phyloP scores from a whole-genome alignment of 2,797 vertebrate species.

The Thamnophis elegans region DNA sequence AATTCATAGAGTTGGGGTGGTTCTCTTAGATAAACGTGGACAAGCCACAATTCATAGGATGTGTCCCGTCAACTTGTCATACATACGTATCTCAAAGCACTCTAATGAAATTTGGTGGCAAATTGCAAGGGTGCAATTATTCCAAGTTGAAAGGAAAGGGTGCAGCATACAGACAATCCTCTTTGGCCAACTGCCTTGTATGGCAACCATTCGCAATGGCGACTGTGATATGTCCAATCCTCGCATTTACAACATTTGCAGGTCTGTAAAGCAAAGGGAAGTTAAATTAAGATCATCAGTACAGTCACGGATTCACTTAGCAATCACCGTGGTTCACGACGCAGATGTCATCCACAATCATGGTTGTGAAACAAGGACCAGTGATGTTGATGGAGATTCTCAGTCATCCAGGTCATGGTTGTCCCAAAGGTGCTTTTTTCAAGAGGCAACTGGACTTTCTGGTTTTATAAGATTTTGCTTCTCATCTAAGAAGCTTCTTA shows the following conservation, averaged over 20 bases:
- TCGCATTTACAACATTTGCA: not conserved
- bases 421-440: not conserved
- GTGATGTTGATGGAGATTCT: not conserved
- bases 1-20: not conserved
- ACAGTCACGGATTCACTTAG: not conserved
- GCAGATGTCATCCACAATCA: not conserved
- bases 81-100: not conserved
- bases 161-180: not conserved
- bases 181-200: not conserved
- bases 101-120: not conserved
- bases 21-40: not conserved
- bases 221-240: not conserved
- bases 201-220: not conserved
- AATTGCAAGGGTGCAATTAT: not conserved
- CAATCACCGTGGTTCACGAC: not conserved
- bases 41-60: not conserved
- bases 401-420: not conserved
- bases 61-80: not conserved
- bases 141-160: not conserved
- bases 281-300: not conserved
- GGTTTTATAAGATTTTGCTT: not conserved
- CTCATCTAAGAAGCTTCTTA: not conserved
- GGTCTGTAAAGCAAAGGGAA: not conserved
- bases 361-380: not conserved
- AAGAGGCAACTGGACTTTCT: not conserved